phyloP scores from a whole-genome alignment of 2,113 vertebrate genomes.

The Sprattus sprattus region DNA sequence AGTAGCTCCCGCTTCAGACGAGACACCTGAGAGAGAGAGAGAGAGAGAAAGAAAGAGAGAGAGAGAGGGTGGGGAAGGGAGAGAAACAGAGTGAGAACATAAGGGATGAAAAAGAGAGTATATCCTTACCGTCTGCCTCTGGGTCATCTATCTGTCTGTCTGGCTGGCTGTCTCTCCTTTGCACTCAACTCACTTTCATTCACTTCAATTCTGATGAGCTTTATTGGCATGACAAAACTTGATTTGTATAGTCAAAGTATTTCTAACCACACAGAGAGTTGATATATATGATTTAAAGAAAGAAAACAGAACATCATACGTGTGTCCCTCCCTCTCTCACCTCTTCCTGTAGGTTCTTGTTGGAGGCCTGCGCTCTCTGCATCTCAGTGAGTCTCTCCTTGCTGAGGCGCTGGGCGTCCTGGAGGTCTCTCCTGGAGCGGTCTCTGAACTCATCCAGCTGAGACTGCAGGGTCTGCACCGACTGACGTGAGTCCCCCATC shows the following conservation, averaged over 20 bases:
- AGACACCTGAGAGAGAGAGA: conserved; percentile 65
- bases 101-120: neutral
- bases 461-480: conserved; percentile 70
- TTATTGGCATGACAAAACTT: no score
- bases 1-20: conserved; percentile 85
- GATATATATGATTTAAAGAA: no score
- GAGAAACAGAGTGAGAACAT: neutral
- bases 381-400: conserved; percentile 83
- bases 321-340: no score
- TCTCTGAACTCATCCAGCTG: conserved; percentile 90
- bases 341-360: conserved; percentile 85
- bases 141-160: no score
- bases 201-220: no score
- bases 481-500: conserved; percentile 79
- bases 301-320: no score
- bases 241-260: no score
- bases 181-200: neutral
- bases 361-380: conserved; percentile 77
- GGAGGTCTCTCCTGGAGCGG: conserved; percentile 82
- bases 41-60: neutral
- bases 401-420: conserved; percentile 80
- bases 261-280: no score
- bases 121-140: no score
- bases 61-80: neutral
- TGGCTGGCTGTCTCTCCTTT: neutral